These are phyloP conservation scores for Melanotaenia duboulayi DNA, from an alignment of 2,113 vertebrate species.

Conservation along the genomic window DNA sequence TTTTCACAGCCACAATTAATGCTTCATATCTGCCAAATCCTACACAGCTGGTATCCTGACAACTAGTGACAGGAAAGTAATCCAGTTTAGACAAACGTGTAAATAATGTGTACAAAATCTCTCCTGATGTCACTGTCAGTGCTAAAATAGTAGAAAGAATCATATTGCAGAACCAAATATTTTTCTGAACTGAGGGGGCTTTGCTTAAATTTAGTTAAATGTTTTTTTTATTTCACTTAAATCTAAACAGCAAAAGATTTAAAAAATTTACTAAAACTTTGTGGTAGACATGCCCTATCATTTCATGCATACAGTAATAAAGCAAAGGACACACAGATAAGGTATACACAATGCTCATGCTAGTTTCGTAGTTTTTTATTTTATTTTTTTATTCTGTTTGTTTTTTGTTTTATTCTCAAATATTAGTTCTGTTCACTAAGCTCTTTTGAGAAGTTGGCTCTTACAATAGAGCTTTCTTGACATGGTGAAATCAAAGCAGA, in stretches of 20 bases:
- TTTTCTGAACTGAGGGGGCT: no score
- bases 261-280: no score
- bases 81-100: neutral
- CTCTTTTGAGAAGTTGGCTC: slow-evolving; percentile 61
- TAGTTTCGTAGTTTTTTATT: slow-evolving; percentile 5
- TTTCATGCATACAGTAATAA: slow-evolving; percentile 26
- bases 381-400: slow-evolving; percentile 60
- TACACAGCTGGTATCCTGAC: no score
- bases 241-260: no score
- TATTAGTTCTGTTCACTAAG: slow-evolving; percentile 68
- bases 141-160: neutral
- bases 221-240: no score
- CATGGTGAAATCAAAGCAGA: slow-evolving; percentile 66
- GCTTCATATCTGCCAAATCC: neutral
- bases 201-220: no score
- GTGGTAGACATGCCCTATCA: no score
- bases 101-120: neutral
- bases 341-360: slow-evolving; percentile 45
- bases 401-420: slow-evolving; percentile 64
- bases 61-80: neutral
- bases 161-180: no score
- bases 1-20: neutral
- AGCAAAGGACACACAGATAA: slow-evolving; percentile 32
- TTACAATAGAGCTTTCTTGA: slow-evolving; percentile 47
- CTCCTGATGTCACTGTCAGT: neutral